Evolutionary conservation across 53 echinoderm and acorn worm genomes (phyloP).

Genomic region (Astropecten irregularis): DNA sequence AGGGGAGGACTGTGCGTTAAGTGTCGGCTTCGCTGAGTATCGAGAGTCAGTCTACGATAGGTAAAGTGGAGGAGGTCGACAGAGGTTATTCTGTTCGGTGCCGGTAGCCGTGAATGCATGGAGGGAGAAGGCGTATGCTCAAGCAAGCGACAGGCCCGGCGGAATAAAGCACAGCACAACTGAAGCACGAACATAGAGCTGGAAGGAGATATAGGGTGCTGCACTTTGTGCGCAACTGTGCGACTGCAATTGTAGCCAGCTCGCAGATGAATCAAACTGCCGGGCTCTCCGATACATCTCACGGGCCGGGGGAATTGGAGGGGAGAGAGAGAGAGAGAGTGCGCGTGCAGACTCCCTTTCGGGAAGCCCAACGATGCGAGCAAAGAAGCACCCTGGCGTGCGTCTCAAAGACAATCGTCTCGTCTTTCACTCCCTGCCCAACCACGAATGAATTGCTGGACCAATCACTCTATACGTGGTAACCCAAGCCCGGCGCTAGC

Average conservation of each 20-base stretch:
- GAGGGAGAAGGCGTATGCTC: no score
- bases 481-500: not conserved
- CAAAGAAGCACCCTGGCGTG: constrained; percentile 6
- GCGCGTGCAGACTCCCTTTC: no score
- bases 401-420: constrained; percentile 34
- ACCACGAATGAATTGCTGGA: constrained; percentile 29
- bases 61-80: constrained; percentile 5
- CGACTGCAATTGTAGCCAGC: constrained; percentile 38
- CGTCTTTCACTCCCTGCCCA: constrained; percentile 9
- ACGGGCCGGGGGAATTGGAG: no score
- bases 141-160: not conserved
- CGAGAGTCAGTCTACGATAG: no score
- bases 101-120: not conserved
- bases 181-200: no score
- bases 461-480: not conserved
- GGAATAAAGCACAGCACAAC: not conserved
- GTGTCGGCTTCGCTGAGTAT: no score
- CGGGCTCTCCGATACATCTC: no score
- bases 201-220: no score
- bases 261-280: not conserved
- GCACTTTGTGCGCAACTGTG: constrained; percentile 13
- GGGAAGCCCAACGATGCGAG: no score
- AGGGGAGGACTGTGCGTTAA: not conserved
- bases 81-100: not conserved
- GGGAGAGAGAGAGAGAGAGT: no score